Base-by-base conservation (phyloP, 2,113 vertebrate species). In the Pavo muticus region DNA sequence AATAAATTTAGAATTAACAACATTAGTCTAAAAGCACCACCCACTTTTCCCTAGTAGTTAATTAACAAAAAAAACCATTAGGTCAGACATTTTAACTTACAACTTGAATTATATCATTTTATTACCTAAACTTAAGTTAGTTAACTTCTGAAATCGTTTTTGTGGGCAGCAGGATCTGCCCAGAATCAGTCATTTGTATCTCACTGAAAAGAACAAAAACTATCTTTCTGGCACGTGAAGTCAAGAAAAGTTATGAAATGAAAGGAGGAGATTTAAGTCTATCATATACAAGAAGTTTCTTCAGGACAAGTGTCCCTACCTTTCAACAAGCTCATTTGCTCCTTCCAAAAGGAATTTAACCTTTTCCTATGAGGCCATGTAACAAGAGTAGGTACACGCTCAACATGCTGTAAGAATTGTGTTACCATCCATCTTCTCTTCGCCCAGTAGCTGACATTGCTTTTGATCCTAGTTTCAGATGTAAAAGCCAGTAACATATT, bases 321-420 rank as follows among this genome's bases (percentile, higher is more conserved):
- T 95, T 96, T 96, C 94, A 96, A 96, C 76, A 95, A 97, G 93
- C 94, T 95, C 95, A 96, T 96, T 91, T 96, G 95, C 95, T 96
- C 91, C 96, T 95, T 96, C 91, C 94, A 95, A 95, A 97, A 97
- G 91, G 93, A 95, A 97, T 95, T 96, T 95, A 95, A 96, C 94
- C 94, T 97, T 95, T 96, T 95, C 94, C 93, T 97, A 96, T 94
- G 95, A 96, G 95, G 95, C 95, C 94, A 95, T 95, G 96, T 95
- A 97, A 97, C 94, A 97, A 95, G 94, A 96, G 93, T 94, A 96
- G 95, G 94, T 84, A 96, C 95, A 95, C 95, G 96, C 95, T 95
- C 95, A 96, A 96, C 96, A 95, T 96, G 95, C 96, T 96, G 96
- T 96, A 96, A 96, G 96, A 96, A 96, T 93, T 96, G 96, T 96